Evolutionary conservation across 1,140 invertebrate genomes (phyloP), one percentile per base, ranked within the genome.

Genomic region (Euura lappo): DNA sequence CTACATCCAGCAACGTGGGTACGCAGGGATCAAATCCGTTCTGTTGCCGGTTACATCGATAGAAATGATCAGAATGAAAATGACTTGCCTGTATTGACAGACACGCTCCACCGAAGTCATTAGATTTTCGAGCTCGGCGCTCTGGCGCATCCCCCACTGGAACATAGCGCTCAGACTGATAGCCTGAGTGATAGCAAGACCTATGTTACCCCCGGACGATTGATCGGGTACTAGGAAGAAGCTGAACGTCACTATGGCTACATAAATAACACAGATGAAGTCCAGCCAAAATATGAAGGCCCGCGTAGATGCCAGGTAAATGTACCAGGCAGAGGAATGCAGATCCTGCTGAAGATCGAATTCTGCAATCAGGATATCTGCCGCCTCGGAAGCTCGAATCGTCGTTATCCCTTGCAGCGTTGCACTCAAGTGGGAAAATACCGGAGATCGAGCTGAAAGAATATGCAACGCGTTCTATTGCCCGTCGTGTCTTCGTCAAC

Each of bases 51-150:
- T 28, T 28, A 28, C 28, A 28, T 28, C 28, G 28, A 86, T 84
- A 79, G 94, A 93, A 51, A 90, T 81, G 11, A 89, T 88, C 64
- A 93, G 79, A 44, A 28, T 28, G 28, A 28, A 28, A 28, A 1
- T 88, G 64, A 92, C 80, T 45, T 90, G 87, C 1, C 91, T 91
- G 81, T 96, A 97, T 78, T 97, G 94, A 3, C 95, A 79, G 2
- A 96, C 91, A 46, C 95, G 88, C 81, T 97, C 95, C 8, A 96
- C 94, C 3, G 92, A 93, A 1, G 92, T 94, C 91, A 95, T 93
- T 44, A 92, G 88, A 81, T 92, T 94, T 77, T 93, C 92, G 44
- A 94, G 84, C 81, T 94, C 92, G 1, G 93, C 90, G 45, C 90
- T 91, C 75, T 94, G 92, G 13, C 93, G 84, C 51, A 97, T 93